Evolutionary conservation across 2,113 vertebrate species (phyloP).

Genomic region (Platysteira castanea): DNA sequence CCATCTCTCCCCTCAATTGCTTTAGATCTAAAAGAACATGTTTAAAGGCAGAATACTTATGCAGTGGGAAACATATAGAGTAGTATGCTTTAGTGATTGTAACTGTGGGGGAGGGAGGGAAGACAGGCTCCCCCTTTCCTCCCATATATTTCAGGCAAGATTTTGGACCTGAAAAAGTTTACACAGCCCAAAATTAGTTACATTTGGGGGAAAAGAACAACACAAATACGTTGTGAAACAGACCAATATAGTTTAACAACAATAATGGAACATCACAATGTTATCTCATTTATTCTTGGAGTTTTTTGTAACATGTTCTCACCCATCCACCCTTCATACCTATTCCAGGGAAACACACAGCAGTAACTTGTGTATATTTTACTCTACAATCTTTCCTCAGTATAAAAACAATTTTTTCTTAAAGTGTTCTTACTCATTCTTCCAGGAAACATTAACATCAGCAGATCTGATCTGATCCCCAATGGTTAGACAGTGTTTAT

Average conservation of each 20-base stretch:
- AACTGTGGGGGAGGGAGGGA: accelerated
- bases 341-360: neutral
- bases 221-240: neutral
- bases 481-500: neutral
- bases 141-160: neutral
- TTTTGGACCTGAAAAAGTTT: neutral
- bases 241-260: neutral
- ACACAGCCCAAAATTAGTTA: neutral
- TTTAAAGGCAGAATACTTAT: neutral
- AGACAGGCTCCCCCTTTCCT: neutral
- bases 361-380: neutral
- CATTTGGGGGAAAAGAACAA: neutral
- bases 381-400: neutral
- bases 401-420: neutral
- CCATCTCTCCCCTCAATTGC: neutral
- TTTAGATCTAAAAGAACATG: neutral
- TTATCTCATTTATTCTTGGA: neutral
- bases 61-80: neutral
- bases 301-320: neutral
- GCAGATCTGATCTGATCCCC: neutral
- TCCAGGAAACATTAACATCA: neutral
- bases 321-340: neutral
- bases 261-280: neutral
- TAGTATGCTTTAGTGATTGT: neutral
- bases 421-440: neutral